phyloP scores from a whole-genome alignment of 2,888 invertebrate genomes.

The Gandaritis pyraliata region DNA sequence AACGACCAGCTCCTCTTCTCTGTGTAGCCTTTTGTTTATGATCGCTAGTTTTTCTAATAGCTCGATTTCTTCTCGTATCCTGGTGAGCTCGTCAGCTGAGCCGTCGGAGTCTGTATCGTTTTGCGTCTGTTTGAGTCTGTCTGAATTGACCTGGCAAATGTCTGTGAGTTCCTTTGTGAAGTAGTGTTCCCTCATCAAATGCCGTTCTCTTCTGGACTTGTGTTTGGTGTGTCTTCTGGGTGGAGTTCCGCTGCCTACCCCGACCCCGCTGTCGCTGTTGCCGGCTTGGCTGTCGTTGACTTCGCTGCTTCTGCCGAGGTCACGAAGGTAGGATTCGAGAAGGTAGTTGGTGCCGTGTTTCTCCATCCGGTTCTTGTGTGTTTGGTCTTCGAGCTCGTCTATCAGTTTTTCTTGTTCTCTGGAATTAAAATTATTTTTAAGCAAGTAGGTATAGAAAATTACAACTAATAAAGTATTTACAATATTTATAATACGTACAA shows the following conservation, averaged over 20 bases:
- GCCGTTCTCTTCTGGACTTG: conserved; percentile 81
- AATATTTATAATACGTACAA: too few relatives aligned
- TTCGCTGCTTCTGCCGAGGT: conserved; percentile 73
- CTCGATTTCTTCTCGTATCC: conserved; percentile 87
- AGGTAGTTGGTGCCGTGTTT: conserved; percentile 92
- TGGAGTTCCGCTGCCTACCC: conserved; percentile 87
- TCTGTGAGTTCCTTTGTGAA: conserved; percentile 82
- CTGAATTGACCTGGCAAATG: conserved; percentile 81
- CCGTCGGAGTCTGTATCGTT: conserved; percentile 80
- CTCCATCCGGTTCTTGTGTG: conserved; percentile 88
- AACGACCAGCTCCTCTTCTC: conserved; percentile 89
- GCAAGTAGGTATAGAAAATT: too few relatives aligned
- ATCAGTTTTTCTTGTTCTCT: conserved; percentile 92
- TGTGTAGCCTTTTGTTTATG: conserved; percentile 88
- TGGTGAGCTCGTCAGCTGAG: conserved; percentile 81
- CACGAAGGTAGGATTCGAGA: conserved; percentile 88
- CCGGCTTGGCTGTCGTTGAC: conserved; percentile 84
- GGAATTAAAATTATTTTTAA: conserved; percentile 40
- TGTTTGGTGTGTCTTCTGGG: conserved; percentile 81
- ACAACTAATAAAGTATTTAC: too few relatives aligned
- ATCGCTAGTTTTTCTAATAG: conserved; percentile 89
- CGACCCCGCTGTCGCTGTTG: conserved; percentile 89
- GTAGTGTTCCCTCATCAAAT: conserved; percentile 82
- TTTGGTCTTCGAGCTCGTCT: conserved; percentile 90
- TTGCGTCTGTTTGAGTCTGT: conserved; percentile 73